These are phyloP conservation scores for Sericinus montela DNA, from an alignment of 2,888 invertebrate genomes.

Conservation along the genomic window DNA sequence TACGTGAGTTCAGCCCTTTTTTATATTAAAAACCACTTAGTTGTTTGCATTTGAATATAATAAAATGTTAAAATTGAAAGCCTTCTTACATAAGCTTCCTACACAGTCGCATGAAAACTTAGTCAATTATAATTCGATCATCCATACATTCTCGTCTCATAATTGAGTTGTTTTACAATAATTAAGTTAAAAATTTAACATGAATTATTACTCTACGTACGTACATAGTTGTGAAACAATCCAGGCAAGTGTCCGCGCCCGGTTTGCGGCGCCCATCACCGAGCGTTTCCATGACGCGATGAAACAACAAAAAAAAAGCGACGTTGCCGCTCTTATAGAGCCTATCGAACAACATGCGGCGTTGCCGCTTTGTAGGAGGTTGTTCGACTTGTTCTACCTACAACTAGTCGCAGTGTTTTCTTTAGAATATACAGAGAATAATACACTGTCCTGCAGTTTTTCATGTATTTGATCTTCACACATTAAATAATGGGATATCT, in stretches of 20 bases:
- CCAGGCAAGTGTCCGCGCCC: slow-evolving; percentile 23
- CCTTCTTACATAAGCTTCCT: too few relatives aligned
- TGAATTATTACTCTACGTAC: background rate
- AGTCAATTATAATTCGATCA: slow-evolving; percentile 1
- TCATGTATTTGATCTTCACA: too few relatives aligned
- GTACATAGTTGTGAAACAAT: slow-evolving; percentile 15
- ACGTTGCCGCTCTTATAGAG: slow-evolving; percentile 43
- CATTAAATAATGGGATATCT: too few relatives aligned
- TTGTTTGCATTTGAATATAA: too few relatives aligned
- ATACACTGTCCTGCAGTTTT: slow-evolving; percentile 5
- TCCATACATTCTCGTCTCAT: too few relatives aligned
- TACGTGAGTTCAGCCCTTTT: too few relatives aligned
- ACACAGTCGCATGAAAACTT: too few relatives aligned
- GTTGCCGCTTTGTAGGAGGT: slow-evolving; percentile 47
- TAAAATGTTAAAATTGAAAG: too few relatives aligned
- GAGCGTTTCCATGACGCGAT: slow-evolving; percentile 46
- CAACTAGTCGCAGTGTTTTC: slow-evolving; percentile 29
- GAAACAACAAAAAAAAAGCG: slow-evolving; percentile 46
- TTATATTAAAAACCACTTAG: too few relatives aligned
- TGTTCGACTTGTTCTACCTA: slow-evolving; percentile 37
- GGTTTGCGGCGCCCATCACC: slow-evolving; percentile 13
- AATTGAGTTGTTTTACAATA: too few relatives aligned
- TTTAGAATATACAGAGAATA: slow-evolving; percentile 21
- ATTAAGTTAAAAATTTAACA: background rate
- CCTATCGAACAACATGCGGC: slow-evolving; percentile 43